Conservation (phyloP, 2,797 vertebrate species). For the Mus caroli region DNA sequence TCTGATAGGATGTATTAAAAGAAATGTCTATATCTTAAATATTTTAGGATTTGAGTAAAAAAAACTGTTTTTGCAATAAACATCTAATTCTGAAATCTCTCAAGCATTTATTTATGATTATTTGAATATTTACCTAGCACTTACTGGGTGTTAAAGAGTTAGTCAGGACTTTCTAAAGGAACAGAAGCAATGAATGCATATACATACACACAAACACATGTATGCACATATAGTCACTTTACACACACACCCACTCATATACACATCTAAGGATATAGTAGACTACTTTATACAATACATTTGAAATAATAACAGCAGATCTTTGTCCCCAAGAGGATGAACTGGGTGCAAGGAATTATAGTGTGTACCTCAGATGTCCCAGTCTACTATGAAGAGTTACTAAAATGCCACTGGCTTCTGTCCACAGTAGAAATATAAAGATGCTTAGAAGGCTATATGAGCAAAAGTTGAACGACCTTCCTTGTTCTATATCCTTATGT, state of each 20-base stretch:
- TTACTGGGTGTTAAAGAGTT: background rate
- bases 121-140: slow-evolving; percentile 48
- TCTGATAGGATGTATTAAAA: background rate
- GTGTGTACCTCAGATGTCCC: background rate
- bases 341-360: background rate
- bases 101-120: background rate
- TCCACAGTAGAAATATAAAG: background rate
- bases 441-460: background rate
- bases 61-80: background rate
- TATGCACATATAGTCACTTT: background rate
- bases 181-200: background rate
- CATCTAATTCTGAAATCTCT: background rate
- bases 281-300: background rate
- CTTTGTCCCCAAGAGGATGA: background rate
- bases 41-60: slow-evolving; percentile 50
- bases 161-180: background rate
- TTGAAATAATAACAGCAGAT: background rate
- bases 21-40: background rate
- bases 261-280: background rate
- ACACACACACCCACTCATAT: background rate
- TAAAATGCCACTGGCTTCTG: background rate
- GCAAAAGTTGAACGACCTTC: background rate
- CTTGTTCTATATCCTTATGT: background rate
- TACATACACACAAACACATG: too few relatives aligned
- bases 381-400: background rate